Percentiles rank a stretch among this genome's conserved stretches.
Evolutionary conservation across 2,888 invertebrate genomes (phyloP).

Genomic region (Hydriomena furcata): DNA sequence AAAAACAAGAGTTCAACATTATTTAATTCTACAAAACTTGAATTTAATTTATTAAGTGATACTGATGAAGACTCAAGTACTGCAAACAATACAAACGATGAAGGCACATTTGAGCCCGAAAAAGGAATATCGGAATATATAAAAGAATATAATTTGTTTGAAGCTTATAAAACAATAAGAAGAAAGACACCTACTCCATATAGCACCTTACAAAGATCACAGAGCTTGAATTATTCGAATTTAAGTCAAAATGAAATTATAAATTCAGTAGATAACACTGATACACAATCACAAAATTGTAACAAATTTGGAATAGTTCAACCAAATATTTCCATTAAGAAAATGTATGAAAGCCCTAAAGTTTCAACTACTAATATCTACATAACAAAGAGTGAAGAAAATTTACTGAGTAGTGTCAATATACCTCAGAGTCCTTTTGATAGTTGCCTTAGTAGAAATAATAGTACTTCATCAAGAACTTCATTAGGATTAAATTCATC

Average conservation of each 20-base stretch:
- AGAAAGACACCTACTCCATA: slow-evolving; percentile 34
- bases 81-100: slow-evolving; percentile 21
- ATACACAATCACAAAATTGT: slow-evolving; percentile 18
- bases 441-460: slow-evolving; percentile 15
- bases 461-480: slow-evolving; percentile 16
- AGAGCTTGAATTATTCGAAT: slow-evolving; percentile 22
- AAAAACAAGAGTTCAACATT: neutral
- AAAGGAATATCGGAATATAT: slow-evolving; percentile 35
- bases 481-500: slow-evolving; percentile 22
- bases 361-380: slow-evolving; percentile 33
- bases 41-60: slow-evolving; percentile 4
- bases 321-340: slow-evolving; percentile 32
- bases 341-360: slow-evolving; percentile 36
- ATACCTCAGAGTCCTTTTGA: slow-evolving; percentile 21
- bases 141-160: slow-evolving; percentile 37
- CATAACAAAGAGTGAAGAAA: slow-evolving; percentile 33
- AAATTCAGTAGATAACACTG: slow-evolving; percentile 15
- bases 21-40: neutral
- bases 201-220: slow-evolving; percentile 26
- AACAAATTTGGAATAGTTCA: slow-evolving; percentile 32
- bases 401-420: slow-evolving; percentile 23
- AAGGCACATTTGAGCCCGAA: slow-evolving; percentile 20
- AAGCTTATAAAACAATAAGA: slow-evolving; percentile 36
- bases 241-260: slow-evolving; percentile 15
- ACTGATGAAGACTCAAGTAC: slow-evolving; percentile 20